Base-by-base conservation (phyloP, 2,888 invertebrate genomes). In the Caenorhabditis virilis region DNA sequence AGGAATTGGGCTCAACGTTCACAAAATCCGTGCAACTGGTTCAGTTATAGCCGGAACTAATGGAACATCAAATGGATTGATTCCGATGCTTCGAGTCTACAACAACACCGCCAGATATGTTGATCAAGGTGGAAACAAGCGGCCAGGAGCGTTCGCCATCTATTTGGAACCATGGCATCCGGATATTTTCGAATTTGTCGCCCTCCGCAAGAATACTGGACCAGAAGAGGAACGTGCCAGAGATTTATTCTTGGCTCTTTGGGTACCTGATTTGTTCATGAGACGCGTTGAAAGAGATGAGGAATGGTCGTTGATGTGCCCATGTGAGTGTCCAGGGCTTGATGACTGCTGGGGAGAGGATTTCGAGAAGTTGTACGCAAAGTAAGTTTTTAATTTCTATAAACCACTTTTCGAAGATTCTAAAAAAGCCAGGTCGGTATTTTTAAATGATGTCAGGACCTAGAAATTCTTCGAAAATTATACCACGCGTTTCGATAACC, bases 141-240 rank as follows among this genome's bases (percentile, higher is more conserved):
- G 95, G 66, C 95, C 95, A 1, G 97, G 97, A 22, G 95, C 95
- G 2, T 95, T 97, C 86, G 95, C 98, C 16, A 89, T 98, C 64
- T 98, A 98, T 83, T 85, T 99, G 51, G 98, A 98, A 85, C 98
- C 98, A 0, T 98, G 98, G 98, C 98, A 99, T 86, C 90, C 93
- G 0, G 97, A 98, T 84, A 87, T 98, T 60, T 92, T 95, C 84
- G 93, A 93, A 62, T 98, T 95, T 85, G 86, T 98, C 49, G 91
- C 95, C 83, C 86, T 95, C 48, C 92, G 91, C 83, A 95, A 95
- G 84, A 98, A 97, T 84, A 94, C 92, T 0, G 88, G 97, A 0
- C 67, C 73, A 3, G 97, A 97, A 84, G 95, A 97, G 85, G 87
- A 90, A 35, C 88, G 97, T 42, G 95, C 97, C 0, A 88, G 97